These are phyloP conservation scores for Stigmatopora argus DNA, from an alignment of 2,113 vertebrate species.

Conservation along the genomic window DNA sequence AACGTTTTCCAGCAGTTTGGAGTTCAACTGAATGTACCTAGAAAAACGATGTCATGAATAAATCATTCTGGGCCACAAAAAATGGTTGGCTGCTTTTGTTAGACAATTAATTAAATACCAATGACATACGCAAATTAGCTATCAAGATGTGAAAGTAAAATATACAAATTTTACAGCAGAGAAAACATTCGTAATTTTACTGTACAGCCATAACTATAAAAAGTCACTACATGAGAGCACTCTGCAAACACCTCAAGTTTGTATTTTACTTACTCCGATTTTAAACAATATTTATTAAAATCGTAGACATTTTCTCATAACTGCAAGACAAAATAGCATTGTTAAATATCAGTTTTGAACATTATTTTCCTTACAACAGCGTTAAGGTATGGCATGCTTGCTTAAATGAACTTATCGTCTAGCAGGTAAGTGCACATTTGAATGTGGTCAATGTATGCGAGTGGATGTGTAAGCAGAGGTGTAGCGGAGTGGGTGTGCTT, in stretches of 20 bases:
- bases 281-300: too few species aligned
- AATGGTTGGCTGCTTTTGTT: not conserved
- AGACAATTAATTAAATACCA: not conserved
- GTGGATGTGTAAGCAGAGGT: slow-evolving; percentile 27
- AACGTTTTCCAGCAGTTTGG: not conserved
- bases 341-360: not conserved
- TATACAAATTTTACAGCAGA: not conserved
- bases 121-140: not conserved
- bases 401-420: slow-evolving; percentile 29
- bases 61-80: not conserved
- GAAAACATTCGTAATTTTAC: not conserved
- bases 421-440: not conserved
- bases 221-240: not conserved
- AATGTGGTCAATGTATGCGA: slow-evolving; percentile 10
- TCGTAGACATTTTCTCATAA: too few species aligned
- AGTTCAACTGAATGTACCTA: not conserved
- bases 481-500: slow-evolving; percentile 12
- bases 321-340: too few species aligned
- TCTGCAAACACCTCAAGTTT: not conserved
- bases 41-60: not conserved
- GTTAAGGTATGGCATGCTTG: not conserved
- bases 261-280: too few species aligned
- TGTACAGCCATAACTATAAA: not conserved
- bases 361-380: not conserved
- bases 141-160: not conserved